phyloP scores from a whole-genome alignment of 2,113 vertebrate species.

The Bubo blakistoni region DNA sequence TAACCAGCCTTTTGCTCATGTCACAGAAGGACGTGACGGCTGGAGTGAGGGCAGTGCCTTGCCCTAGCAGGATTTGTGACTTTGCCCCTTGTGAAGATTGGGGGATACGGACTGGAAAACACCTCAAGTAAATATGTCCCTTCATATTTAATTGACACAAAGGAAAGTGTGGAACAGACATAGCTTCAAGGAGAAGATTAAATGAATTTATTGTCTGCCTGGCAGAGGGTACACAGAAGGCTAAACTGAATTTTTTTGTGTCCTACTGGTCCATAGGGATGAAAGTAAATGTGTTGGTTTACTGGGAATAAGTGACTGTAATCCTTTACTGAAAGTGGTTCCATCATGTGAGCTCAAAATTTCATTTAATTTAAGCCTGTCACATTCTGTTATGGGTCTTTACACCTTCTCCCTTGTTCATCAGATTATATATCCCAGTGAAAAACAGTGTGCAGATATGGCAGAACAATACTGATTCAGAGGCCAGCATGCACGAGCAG shows the following conservation, averaged over 20 bases:
- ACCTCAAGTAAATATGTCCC: background rate
- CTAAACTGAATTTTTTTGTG: background rate
- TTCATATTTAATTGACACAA: conserved; percentile 8
- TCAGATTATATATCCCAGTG: background rate
- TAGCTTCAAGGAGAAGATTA: background rate
- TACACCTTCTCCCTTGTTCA: background rate
- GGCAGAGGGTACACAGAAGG: background rate
- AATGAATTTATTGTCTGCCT: background rate
- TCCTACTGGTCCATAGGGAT: background rate
- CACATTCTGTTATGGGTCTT: background rate
- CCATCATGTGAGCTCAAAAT: background rate
- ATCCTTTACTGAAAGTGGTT: background rate
- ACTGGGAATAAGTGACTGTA: background rate
- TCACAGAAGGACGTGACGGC: background rate
- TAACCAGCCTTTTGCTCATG: background rate
- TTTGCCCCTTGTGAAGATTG: background rate
- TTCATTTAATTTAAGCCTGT: background rate
- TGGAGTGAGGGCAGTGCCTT: background rate
- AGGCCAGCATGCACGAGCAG: rapidly evolving
- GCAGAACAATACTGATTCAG: background rate
- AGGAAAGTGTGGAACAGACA: background rate
- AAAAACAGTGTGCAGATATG: background rate
- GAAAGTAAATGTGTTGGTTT: background rate
- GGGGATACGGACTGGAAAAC: background rate
- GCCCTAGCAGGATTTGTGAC: background rate